These are phyloP conservation scores for Onthophagus taurus DNA, from an alignment of 1,140 invertebrate species.

Conservation along the genomic window DNA sequence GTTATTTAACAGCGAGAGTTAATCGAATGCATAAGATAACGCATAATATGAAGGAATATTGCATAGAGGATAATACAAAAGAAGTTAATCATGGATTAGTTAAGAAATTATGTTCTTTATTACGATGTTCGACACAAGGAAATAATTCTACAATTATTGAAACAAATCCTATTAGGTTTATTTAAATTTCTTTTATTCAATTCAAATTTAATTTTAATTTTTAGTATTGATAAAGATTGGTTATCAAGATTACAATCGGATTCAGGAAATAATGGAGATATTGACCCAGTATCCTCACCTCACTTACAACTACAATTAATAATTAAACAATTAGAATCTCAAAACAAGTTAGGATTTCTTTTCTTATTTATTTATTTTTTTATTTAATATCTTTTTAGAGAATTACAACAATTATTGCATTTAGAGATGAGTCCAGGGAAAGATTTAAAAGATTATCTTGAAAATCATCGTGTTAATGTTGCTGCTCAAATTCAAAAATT, in stretches of 20 bases:
- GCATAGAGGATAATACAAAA: slow-evolving; percentile 35
- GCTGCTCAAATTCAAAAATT: slow-evolving; percentile 48
- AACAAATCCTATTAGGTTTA: slow-evolving; percentile 8
- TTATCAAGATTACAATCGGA: slow-evolving; percentile 1
- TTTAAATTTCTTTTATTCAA: not conserved
- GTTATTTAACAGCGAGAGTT: slow-evolving; percentile 61
- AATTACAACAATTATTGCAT: slow-evolving; percentile 29
- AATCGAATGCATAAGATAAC: slow-evolving; percentile 59
- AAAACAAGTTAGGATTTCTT: slow-evolving; percentile 42
- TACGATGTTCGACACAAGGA: slow-evolving; percentile 20
- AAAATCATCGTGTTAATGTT: slow-evolving; percentile 43
- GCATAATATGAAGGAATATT: slow-evolving; percentile 68
- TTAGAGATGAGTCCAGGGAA: slow-evolving; percentile 30
- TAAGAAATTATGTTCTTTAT: slow-evolving; percentile 30
- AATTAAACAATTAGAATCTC: slow-evolving; percentile 49
- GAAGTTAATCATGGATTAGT: slow-evolving; percentile 33
- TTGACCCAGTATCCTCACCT: slow-evolving; percentile 27
- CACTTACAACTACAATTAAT: slow-evolving; percentile 47
- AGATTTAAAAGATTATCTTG: slow-evolving; percentile 41
- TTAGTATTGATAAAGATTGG: slow-evolving; percentile 6
- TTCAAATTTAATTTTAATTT: not conserved
- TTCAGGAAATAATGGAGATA: too few species aligned
- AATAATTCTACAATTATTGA: slow-evolving; percentile 12
- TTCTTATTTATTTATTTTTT: slow-evolving; percentile 10
- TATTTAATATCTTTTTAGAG: slow-evolving; percentile 19